Percentiles rank a stretch among this genome's conserved stretches.
phyloP scores from a whole-genome alignment of 2,113 vertebrate genomes.

The Paradoxurus hermaphroditus region DNA sequence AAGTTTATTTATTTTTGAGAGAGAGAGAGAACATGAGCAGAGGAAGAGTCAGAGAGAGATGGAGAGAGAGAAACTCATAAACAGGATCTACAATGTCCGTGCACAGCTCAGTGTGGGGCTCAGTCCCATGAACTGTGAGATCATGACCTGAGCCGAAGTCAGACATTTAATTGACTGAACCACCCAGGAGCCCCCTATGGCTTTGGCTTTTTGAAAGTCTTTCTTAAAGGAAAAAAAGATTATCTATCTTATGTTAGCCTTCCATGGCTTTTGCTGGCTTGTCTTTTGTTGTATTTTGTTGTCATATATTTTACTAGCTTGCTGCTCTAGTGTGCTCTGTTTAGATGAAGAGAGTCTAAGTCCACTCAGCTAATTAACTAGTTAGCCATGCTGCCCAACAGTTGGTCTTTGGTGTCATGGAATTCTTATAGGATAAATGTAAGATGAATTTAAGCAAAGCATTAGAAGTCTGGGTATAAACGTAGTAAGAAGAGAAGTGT shows the following conservation, averaged over 20 bases:
- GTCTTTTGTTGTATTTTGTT: not conserved
- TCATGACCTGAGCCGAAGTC: no score
- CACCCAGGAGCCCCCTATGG: no score
- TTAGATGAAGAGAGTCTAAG: not conserved
- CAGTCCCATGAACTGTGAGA: no score
- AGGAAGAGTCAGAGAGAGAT: no score
- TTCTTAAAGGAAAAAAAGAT: not conserved
- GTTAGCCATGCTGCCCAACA: not conserved
- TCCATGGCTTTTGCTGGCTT: not conserved
- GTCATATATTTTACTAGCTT: not conserved
- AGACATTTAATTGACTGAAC: no score
- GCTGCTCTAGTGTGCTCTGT: not conserved
- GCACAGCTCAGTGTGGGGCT: no score
- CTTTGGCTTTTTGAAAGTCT: not conserved
- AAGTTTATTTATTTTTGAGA: no score
- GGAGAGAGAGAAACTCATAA: no score
- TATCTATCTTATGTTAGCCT: not conserved
- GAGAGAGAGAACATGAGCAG: no score
- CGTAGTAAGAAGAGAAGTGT: not conserved
- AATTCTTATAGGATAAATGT: not conserved
- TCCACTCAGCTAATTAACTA: not conserved
- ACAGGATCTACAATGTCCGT: no score
- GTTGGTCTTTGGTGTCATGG: not conserved
- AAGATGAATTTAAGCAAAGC: not conserved
- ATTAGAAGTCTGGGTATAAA: not conserved